Base-by-base conservation (phyloP, 1,140 invertebrate genomes). In the Ptiloglossa arizonensis region DNA sequence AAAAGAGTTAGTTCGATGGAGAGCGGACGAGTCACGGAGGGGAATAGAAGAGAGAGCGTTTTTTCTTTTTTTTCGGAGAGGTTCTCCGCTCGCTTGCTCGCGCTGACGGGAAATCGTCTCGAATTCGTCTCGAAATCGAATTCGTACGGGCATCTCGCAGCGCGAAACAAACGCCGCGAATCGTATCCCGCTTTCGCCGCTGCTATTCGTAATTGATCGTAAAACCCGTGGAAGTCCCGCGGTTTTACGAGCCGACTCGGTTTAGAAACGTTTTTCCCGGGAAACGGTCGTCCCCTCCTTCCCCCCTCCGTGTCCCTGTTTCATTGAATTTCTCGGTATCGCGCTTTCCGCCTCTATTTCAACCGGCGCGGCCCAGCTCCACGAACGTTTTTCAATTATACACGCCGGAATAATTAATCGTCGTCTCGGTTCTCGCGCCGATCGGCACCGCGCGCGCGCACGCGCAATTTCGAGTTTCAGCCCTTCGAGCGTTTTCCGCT, bases 201-300 rank as follows among this genome's bases (percentile, higher is more conserved):
- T 67, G 11, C 54, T 19, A 69, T 62, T 57, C 32, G 64, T 82
- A 70, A 83, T 83, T 82, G 82, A 79, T 82, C 81, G 82, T 70
- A 79, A n/a, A 83, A 69, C 50, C 44, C 63, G 52, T 32, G 69
- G 77, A 17, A 35, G 62, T 56, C 54, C 38, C 50, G 69, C 57
- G 74, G 62, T 74, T 82, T 83, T 74, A 74, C 75, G 81, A 82
- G 59, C 59, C 59, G 24, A 41, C 46, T 79, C 69, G 50, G 52
- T 79, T 82, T 82, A 54, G 63, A 82, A 69, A 69, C 64, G 81
- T 17, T 82, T n/a, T 79, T 82, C 64, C 68, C 74, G 56, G 11
- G 68, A 73, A 64, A 48, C 24, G 56, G 9, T n/a, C n/a, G n/a
- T n/a, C n/a, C n/a, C n/a, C n/a, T n/a, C n/a, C n/a, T n/a, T n/a